Evolutionary conservation across 2,113 vertebrate genomes (phyloP).

Genomic region (Alexandromys fortis): DNA sequence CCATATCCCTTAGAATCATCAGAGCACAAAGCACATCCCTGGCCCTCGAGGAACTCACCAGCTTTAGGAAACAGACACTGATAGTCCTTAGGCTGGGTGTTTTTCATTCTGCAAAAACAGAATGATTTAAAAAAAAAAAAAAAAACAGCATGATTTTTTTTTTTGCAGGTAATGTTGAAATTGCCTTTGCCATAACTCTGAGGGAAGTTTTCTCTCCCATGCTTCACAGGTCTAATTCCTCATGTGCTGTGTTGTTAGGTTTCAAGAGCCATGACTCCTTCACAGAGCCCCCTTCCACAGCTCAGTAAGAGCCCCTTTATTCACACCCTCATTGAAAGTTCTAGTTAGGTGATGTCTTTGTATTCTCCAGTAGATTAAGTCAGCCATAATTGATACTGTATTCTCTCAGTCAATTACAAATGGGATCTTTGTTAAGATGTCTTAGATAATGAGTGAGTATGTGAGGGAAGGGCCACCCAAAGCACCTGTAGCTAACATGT

Average conservation of each 20-base stretch:
- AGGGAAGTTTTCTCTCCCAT: neutral
- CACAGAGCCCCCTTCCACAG: neutral
- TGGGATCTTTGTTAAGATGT: neutral
- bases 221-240: neutral
- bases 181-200: neutral
- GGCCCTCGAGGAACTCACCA: neutral
- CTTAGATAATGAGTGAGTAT: neutral
- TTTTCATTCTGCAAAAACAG: neutral
- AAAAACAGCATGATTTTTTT: neutral
- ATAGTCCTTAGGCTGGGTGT: rapidly evolving
- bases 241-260: neutral
- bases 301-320: neutral
- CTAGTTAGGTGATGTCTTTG: neutral
- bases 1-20: neutral
- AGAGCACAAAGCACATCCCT: neutral
- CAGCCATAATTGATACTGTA: neutral
- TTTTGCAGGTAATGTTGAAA: neutral
- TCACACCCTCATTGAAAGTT: neutral
- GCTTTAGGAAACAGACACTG: neutral
- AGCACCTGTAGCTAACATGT: neutral
- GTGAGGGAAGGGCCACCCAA: neutral
- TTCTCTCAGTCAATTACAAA: neutral
- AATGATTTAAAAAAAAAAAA: neutral
- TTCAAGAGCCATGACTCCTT: neutral
- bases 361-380: neutral